Evolutionary conservation across 2,888 invertebrate species (phyloP), one percentile per base, ranked within the genome.

Genomic region (Argynnis bischoffii): DNA sequence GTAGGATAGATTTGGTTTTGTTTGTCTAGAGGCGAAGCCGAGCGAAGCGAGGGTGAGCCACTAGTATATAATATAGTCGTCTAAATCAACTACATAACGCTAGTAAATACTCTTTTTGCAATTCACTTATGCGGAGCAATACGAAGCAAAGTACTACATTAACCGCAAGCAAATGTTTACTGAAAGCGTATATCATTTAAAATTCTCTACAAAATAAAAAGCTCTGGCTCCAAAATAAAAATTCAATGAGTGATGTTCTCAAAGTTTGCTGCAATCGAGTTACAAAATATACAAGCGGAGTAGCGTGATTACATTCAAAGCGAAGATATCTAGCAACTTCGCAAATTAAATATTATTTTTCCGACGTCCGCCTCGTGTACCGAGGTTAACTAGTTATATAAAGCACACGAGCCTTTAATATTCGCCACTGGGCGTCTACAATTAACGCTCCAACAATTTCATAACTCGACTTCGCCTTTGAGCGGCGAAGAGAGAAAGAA

Each of bases 391-490:
- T 88, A 88, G 85, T 84, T 82, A 80, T 70, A 80, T 80, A 81
- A 81, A 84, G 81, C 80, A 81, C 84, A 79, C 80, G 79, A 77
- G 77, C 85, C 87, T 89, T 92, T 90, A 89, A 90, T 90, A 91
- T 92, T 91, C 91, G 86, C 88, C 82, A 82, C 87, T 86, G 91
- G 91, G 82, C 91, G 87, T 89, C 90, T 89, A 88, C 90, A 90
- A 89, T 90, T 90, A 89, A 90, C 91, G 92, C 90, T 90, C 80
- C 78, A 92, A 92, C 91, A 89, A 91, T 90, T 90, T 90, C 89
- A 91, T 89, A 92, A 92, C 92, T 91, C 87, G 80, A 78, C 78
- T 84, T 82, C 83, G 89, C 88, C 90, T 92, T 92, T 91, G 91
- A 91, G 88, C 85, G 80, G 78, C 72, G 78, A 79, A 80, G 81